phyloP scores from a whole-genome alignment of 2,797 vertebrate genomes.

The Heliangelus exortis region DNA sequence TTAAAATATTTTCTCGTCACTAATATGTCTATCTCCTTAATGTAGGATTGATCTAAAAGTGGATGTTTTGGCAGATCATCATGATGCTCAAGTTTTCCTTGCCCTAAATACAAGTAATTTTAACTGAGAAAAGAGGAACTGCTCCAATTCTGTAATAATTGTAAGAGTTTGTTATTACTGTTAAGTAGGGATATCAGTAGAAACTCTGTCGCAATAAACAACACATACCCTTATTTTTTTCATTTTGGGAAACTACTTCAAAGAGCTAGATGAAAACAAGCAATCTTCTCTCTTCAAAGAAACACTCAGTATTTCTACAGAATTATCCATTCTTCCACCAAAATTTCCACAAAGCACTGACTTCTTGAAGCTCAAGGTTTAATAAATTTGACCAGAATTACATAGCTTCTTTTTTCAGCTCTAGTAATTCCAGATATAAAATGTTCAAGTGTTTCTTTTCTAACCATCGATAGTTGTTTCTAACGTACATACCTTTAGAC shows the following conservation, averaged over 20 bases:
- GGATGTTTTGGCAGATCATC: neutral
- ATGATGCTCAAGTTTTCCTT: neutral
- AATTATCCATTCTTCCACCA: neutral
- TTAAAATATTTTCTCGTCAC: neutral
- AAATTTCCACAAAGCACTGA: neutral
- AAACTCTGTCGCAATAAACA: neutral
- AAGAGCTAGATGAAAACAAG: neutral
- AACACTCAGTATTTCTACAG: neutral
- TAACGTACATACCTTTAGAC: neutral
- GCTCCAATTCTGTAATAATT: neutral
- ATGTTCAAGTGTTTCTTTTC: neutral
- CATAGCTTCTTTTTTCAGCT: neutral
- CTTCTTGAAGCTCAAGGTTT: neutral
- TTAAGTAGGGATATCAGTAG: neutral
- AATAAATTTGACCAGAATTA: neutral
- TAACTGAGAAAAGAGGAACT: neutral
- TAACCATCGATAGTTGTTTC: neutral
- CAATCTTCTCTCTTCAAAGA: neutral
- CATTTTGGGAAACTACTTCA: neutral
- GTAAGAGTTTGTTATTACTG: neutral
- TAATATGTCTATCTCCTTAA: neutral
- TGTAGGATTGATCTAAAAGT: neutral
- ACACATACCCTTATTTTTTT: neutral
- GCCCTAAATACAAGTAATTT: neutral
- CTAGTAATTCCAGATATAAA: neutral